Evolutionary conservation across 2,113 vertebrate genomes (phyloP), one percentile per base, ranked within the genome.

Genomic region (Monarcha castaneiventris): DNA sequence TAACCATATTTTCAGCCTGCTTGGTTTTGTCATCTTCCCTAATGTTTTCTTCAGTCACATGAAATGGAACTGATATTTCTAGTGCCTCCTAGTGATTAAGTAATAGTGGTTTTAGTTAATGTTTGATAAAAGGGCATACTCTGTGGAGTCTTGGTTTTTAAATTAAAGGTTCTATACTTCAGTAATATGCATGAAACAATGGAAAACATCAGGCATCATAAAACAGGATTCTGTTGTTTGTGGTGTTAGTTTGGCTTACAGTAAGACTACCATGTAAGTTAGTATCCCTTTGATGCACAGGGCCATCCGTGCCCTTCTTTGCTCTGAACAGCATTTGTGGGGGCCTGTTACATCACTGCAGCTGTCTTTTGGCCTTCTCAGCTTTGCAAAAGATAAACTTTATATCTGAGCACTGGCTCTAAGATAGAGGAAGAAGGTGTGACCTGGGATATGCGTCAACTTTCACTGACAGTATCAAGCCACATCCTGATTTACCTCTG

Each of bases 281-380:
- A 15, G 30, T 3, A 8, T 77, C 64, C 30, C 23, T 37, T 29
- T 30, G 61, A 39, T 11, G 20, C 35, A 78, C 77, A 55, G 21
- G 17, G 51, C 8, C 1, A 2, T 44, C 51, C 18, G 0, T 26
- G 32, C 48, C 27, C 12, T 7, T 33, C 10, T 43, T 39, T 32
- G 37, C n/a, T 62, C 17, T 48, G 51, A 20, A 12, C 16, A 29
- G 61, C 18, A 1, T 30, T 51, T 59, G 12, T 33, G 77, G 75
- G 74, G 41, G 14, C 13, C 10, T 49, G 9, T 39, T 25, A 5
- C 16, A 2, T 75, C 33, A 4, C 61, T 72, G 39, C 61, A 55
- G 12, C 41, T 63, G 33, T 11, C 7, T 51, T 56, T 30, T n/a
- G 61, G 64, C 39, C 19, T 78, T 55, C 59, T 37, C 61, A 84